phyloP scores from a whole-genome alignment of 2,797 vertebrate genomes.

The Protosalanx chinensis region DNA sequence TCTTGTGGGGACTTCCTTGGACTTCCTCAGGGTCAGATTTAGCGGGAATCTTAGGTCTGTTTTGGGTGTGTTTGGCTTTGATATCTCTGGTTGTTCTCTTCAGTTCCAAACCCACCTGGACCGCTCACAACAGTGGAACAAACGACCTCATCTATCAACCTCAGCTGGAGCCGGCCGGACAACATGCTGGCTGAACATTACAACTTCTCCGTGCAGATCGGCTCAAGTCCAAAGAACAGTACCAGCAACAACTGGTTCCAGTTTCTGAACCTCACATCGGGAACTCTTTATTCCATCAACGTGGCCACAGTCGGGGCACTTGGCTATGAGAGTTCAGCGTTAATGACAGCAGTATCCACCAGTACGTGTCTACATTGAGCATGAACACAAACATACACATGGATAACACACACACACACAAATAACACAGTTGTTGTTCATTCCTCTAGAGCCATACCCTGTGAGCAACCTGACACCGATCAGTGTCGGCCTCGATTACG shows the following conservation, averaged over 20 bases:
- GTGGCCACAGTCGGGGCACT: constrained; percentile 41
- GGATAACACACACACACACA: neutral
- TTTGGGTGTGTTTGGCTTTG: neutral
- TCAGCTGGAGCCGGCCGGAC: constrained; percentile 60
- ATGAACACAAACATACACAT: constrained; percentile 3
- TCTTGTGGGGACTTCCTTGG: neutral
- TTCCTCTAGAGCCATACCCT: constrained; percentile 53
- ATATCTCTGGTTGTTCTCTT: neutral
- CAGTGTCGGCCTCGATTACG: constrained; percentile 41
- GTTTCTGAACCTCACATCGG: constrained; percentile 29
- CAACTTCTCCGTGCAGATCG: constrained; percentile 48
- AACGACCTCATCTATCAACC: constrained; percentile 50
- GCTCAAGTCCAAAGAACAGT: fast-evolving
- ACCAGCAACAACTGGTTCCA: constrained; percentile 11
- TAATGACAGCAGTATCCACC: constrained; percentile 46
- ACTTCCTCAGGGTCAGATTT: neutral
- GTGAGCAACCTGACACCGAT: constrained; percentile 37
- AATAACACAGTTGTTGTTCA: neutral
- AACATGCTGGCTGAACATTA: constrained; percentile 47
- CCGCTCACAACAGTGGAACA: constrained; percentile 33
- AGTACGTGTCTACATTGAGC: constrained; percentile 54
- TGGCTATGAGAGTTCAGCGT: constrained; percentile 50
- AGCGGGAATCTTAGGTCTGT: neutral
- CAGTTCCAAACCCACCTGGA: constrained; percentile 70
- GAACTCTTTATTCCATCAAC: constrained; percentile 33